Evolutionary conservation across 2,888 invertebrate genomes (phyloP), one percentile per base, ranked within the genome.

Genomic region (Brachyopa scutellaris): DNA sequence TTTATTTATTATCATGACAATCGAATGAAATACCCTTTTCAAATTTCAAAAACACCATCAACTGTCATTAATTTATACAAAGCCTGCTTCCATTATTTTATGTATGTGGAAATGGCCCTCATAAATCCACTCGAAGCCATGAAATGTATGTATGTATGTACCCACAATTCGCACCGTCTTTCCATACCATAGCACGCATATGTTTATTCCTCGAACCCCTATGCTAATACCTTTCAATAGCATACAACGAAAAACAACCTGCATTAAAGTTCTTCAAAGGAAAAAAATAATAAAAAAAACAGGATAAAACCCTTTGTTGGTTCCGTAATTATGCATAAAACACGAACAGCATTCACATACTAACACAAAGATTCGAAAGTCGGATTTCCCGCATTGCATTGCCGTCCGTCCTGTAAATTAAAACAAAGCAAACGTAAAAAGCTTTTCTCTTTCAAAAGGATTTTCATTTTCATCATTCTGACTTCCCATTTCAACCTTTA

Each of bases 251-350:
- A 42, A n/a, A 23, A 1, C 13, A 47, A 47, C 47, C 47, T 47
- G 11, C 26, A 47, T 26, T 47, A 21, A 47, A 47, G 45, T 19
- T 36, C 19, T 38, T 19, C 64, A 38, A 7, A 61, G 33, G 11
- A 31, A 19, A 8, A 33, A 40, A 29, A 6, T n/a, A 29, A 21
- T 9, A 17, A 23, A 23, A 23, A 17, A 40, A 67, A 17, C 1
- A 36, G 8, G 23, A 19, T 23, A 72, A 42, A 42, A 33, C 70
- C 69, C 17, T 51, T 42, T 67, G 67, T 55, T 55, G 53, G 55
- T 31, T 67, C 55, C 13, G 42, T 42, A 45, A 67, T 42, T 67
- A 42, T 45, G 15, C 42, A 67, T 23, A 72, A 62, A 72, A 72
- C 42, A 59, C 23, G 42, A 13, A 69, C 51, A 51, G 42, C 17